A percentile compares a stretch with the other conserved stretches of the same genome.
These are phyloP conservation scores for Xestia c-nigrum DNA, from an alignment of 2,888 invertebrate genomes.

Conservation along the genomic window DNA sequence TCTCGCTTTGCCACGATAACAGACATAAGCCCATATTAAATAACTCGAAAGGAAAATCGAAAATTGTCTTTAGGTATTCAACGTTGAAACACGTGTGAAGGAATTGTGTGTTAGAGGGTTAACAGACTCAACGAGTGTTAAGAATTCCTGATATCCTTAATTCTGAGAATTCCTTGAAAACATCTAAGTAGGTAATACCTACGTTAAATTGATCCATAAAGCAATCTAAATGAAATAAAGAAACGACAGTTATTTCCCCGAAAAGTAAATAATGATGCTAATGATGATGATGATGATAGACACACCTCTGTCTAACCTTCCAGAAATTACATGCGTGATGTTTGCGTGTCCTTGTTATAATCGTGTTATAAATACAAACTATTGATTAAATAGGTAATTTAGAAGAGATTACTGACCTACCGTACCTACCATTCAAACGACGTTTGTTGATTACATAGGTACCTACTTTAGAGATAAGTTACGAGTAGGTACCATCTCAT, in stretches of 20 bases:
- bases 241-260: not conserved
- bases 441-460: not conserved
- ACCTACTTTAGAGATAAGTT: not conserved
- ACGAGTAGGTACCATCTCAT: constrained; percentile 12
- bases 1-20: no score
- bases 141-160: not conserved
- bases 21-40: no score
- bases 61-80: not conserved
- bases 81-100: not conserved
- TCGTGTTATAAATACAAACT: not conserved
- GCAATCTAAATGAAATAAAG: not conserved
- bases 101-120: not conserved
- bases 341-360: not conserved
- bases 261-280: no score
- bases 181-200: not conserved
- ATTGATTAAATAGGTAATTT: not conserved
- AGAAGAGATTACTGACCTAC: constrained; percentile 8
- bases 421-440: not conserved
- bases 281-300: not conserved
- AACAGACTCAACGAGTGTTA: not conserved
- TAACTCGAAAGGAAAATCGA: not conserved
- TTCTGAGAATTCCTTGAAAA: not conserved
- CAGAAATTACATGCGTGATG: not conserved
- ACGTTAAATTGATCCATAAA: no score
- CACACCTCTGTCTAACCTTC: not conserved